These are phyloP conservation scores for Ginglymostoma cirratum DNA, from an alignment of 2,113 vertebrate species.

Conservation along the genomic window DNA sequence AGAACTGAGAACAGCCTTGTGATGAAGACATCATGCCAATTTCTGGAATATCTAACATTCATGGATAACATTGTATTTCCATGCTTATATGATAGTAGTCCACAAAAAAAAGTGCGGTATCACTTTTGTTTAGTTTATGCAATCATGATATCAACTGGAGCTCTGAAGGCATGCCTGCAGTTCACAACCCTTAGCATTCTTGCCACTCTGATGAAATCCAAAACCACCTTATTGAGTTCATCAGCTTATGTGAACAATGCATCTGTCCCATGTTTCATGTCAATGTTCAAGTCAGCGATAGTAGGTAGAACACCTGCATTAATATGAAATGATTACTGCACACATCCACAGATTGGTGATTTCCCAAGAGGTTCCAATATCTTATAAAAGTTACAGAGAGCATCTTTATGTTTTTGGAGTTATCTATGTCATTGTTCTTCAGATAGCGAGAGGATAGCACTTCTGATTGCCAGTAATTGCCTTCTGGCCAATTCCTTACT, in stretches of 20 bases:
- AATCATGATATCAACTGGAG: not conserved
- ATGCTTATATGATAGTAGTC: not conserved
- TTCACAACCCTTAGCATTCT: not conserved
- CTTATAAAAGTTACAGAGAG: not conserved
- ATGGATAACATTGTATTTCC: not conserved
- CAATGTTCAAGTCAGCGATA: not conserved
- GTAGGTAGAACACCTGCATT: not conserved
- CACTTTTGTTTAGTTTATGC: not conserved
- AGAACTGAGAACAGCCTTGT: not conserved
- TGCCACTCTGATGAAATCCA: not conserved
- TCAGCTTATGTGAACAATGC: not conserved
- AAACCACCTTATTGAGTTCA: not conserved
- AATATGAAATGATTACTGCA: not conserved
- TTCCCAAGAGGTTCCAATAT: not conserved
- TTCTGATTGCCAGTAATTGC: not conserved
- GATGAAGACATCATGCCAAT: not conserved
- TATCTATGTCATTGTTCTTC: not conserved
- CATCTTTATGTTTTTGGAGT: not conserved
- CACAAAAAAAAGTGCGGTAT: not conserved
- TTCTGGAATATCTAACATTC: not conserved
- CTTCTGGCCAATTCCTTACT: not conserved
- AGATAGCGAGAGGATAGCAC: not conserved
- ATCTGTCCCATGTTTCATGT: not conserved
- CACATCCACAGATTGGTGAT: not conserved
- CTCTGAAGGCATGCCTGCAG: not conserved